A percentile compares a stretch with the other conserved stretches of the same genome.
Evolutionary conservation across 2,113 vertebrate genomes (phyloP).

Genomic region (Corvus hawaiiensis): DNA sequence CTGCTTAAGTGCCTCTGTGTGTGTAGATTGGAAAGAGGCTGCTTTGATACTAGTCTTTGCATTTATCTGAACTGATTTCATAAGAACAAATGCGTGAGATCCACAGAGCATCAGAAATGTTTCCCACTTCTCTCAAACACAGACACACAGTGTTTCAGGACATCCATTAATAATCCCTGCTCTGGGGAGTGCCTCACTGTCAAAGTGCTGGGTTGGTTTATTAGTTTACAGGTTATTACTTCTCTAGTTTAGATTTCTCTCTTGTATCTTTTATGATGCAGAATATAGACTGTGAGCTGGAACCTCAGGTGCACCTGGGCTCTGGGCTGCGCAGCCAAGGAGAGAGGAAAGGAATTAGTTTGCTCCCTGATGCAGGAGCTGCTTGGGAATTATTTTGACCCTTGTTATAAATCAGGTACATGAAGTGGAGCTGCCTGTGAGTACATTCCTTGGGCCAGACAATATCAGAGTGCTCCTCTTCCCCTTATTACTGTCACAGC

Average conservation of each 20-base stretch:
- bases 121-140: neutral
- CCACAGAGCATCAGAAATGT: constrained; percentile 4
- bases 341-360: constrained; percentile 45
- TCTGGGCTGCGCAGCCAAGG: neutral
- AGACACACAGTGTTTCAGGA: constrained; percentile 29
- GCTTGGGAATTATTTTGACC: constrained; percentile 27
- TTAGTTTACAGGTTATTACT: constrained; percentile 71
- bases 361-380: constrained; percentile 10
- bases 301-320: constrained; percentile 25
- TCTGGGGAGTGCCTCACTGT: constrained; percentile 19
- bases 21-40: neutral
- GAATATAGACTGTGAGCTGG: constrained; percentile 49
- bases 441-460: neutral
- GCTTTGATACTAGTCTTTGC: neutral
- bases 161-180: constrained; percentile 50
- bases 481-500: neutral
- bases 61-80: neutral
- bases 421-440: neutral
- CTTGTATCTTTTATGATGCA: constrained; percentile 62
- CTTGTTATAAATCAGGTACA: constrained; percentile 1
- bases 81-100: neutral
- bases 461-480: neutral
- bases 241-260: constrained; percentile 60
- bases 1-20: neutral
- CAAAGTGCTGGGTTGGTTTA: constrained; percentile 58